Evolutionary conservation across 2,113 vertebrate species (phyloP), one percentile per base, ranked within the genome.

Genomic region (Myrmecobius fasciatus): DNA sequence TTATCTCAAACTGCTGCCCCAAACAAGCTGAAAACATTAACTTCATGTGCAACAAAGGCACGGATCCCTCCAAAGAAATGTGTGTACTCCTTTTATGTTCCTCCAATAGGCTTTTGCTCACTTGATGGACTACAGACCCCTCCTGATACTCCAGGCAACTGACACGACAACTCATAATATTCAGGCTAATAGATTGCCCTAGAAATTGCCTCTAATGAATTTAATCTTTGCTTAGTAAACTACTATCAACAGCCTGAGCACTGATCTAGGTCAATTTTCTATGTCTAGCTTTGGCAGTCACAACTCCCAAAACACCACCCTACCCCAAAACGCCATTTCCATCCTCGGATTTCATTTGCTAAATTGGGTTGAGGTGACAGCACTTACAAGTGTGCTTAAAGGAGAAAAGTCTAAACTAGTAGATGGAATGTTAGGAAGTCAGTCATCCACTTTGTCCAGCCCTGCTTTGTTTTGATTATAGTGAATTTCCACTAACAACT

Each of bases 1-100:
- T 97, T 89, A 91, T 43, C 31, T 90, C 97, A 91, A 93, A 92
- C n/a, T 96, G 52, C 26, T 67, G 48, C 17, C 53, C 53, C 91
- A 91, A 43, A 0, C 25, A 92, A 92, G 25, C 3, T 92, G 51
- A 91, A 91, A 83, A 83, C 67, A 83, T 83, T 10, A 83, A 43
- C 67, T 43, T 43, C n/a, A 24, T 83, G 20, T 43, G n/a, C n/a
- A 83, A 83, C 36, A 43, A 83, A 83, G n/a, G 17, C 67, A 83
- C 7, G 8, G n/a, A 43, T 20, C n/a, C n/a, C n/a, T 83, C 67
- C 36, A 83, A 43, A 83, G 67, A 83, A 83, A 9, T 43, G n/a
- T 43, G 7, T 36, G 17, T 75, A 36, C 12, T 75, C 14, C 60
- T 36, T 75, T n/a, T 5, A 5, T 75, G 60, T 43, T 43, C 6